Evolutionary conservation across 2,113 vertebrate species (phyloP), one percentile per base, ranked within the genome.

Genomic region (Hyla sarda): DNA sequence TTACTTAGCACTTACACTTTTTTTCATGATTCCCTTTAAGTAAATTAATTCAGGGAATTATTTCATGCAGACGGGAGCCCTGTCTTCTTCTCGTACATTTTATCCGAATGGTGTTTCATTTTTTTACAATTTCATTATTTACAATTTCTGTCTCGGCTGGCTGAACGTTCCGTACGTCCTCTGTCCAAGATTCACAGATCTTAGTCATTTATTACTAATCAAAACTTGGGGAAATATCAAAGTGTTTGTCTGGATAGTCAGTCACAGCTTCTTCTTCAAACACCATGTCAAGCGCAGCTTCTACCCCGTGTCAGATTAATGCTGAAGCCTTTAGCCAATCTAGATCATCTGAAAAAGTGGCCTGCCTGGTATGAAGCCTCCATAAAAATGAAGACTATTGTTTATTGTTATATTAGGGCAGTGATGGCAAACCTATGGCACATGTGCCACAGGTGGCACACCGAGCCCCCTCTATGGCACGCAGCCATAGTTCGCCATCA

Each of bases 101-200:
- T 79, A 30, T 79, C 30, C 37, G 30, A 54, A 56, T 58, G 54
- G 17, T 58, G 7, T 12, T n/a, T n/a, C n/a, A n/a, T n/a, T n/a
- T n/a, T n/a, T n/a, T n/a, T n/a, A n/a, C n/a, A n/a, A 60, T 80
- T 80, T 45, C 56, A 80, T 80, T 80, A 80, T 62, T 62, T 80
- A 62, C 77, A 58, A 21, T 77, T 21, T 32, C 28, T 34, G 30
- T 60, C 77, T 60, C 10, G 23, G 77, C 77, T 37, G 3, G 19
- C 32, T 34, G 77, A 62, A 80, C 52, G 25, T 6, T 56, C 4
- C 13, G 54, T 80, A 48, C 78, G 17, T 81, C 48, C n/a, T 25
- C 32, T n/a, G 30, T 45, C n/a, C 54, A 16, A 45, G 11, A 23
- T 32, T 82, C 60, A 45, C 56, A 67, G 78, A 41, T 60, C 34